Base-by-base conservation (phyloP, 2,888 invertebrate species). In the Patella depressa region DNA sequence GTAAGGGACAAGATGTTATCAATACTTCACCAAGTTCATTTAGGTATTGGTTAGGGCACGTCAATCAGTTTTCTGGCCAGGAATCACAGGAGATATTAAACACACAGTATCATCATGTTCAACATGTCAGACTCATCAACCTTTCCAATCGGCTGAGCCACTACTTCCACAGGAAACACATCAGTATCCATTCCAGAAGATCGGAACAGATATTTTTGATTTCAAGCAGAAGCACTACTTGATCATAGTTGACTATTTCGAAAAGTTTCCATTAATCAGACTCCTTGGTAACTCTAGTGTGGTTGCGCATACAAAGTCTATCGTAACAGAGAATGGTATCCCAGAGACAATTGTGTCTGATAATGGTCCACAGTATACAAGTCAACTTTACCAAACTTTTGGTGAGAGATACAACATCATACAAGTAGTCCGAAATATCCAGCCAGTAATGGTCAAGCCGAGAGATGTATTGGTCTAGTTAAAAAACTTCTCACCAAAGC, bases 31-130 rank as follows among this genome's bases (percentile, higher is more conserved):
- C 24, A 24, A 24, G 24, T 0, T 24, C 24, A 24, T 24, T 24
- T 24, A 71, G 34, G 34, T 29, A n/a, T 53, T 29, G 34, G 34
- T 71, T 7, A 45, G n/a, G 29, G 53, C 71, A 11, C 17, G 53
- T 19, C 53, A 54, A 53, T 73, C 54, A 14, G 5, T 73, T 4
- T 73, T 73, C 53, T 73, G 73, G 73, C 55, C 73, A 53, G 73
- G 55, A 53, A 73, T 73, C 53, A 54, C 54, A 55, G 9, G 17
- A n/a, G 71, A 71, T 29, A 71, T 71, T 34, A 71, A 71, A 34
- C 19, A 53, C 15, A 29, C 29, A 54, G 53, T 53, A 53, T 34
- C 73, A 24, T 54, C 73, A 54, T 73, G 55, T 73, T 24, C 15
- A n/a, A 73, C 73, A 19, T 24, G 24, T 24, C 24, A 24, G 3